Base-by-base conservation (phyloP, 2,888 invertebrate genomes). In the Gasteruption jaculator region DNA sequence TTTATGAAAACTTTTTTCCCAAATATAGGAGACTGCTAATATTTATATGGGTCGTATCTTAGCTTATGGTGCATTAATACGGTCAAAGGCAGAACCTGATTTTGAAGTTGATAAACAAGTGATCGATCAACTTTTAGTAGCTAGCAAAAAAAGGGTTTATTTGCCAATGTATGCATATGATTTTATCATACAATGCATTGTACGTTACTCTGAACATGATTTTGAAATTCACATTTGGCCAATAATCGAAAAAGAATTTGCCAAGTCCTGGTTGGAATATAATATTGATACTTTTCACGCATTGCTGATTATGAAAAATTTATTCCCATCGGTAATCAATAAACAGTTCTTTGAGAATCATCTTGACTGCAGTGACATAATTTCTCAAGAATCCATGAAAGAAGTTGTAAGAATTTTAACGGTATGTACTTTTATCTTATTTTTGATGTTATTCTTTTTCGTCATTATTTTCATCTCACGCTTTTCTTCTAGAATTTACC, bases 11-110 rank as follows among this genome's bases (percentile, higher is more conserved):
- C 37, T 50, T 22, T 39, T 43, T 45, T 38, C 38, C 62, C 64
- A 53, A 54, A n/a, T n/a, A n/a, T 48, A 87, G 86, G 87, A 87
- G 75, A 80, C 81, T 57, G 84, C 82, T 24, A 85, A 87, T 72
- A 77, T 85, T 33, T 76, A 78, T 21, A 77, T 81, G 15, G 88
- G 88, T 1, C 80, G 82, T 59, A 80, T 88, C 46, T 71, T 88
- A 53, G 75, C 80, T 1, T 84, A 82, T 60, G 83, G 85, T 15
- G 82, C 86, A 3, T 60, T 86, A 21, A 76, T 87, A 45, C 76
- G 82, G 35, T 83, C 86, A 1, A 78, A 77, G 14, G 69, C 78
- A 35, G n/a, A n/a, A n/a, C n/a, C n/a, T n/a, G n/a, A n/a, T n/a
- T n/a, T n/a, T n/a, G n/a, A n/a, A n/a, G n/a, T n/a, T n/a, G n/a